Percentiles rank a stretch among this genome's conserved stretches.
phyloP scores from a whole-genome alignment of 2,113 vertebrate genomes.

The Pseudopipra pipra region DNA sequence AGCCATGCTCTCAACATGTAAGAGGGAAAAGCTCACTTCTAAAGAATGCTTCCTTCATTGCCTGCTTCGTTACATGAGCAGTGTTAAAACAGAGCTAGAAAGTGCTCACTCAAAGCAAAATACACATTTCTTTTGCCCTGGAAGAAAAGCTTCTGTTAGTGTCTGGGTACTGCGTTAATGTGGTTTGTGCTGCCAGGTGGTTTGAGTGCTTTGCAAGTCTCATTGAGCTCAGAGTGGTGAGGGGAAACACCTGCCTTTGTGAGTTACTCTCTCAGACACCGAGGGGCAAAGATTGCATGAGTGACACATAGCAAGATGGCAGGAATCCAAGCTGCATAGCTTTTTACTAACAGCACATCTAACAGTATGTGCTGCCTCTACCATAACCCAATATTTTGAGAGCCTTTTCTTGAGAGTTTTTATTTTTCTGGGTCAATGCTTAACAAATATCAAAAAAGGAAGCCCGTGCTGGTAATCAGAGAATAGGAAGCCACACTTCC shows the following conservation, averaged over 20 bases:
- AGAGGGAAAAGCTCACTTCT: slow-evolving; percentile 9
- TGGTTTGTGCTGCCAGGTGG: not conserved
- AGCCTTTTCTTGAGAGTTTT: not conserved
- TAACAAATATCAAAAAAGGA: not conserved
- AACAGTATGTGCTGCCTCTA: not conserved
- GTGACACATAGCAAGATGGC: not conserved
- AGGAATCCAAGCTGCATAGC: not conserved
- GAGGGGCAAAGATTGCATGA: not conserved
- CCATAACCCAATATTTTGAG: not conserved
- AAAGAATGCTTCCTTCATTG: not conserved
- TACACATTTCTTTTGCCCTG: not conserved
- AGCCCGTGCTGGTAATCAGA: not conserved
- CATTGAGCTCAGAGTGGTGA: not conserved
- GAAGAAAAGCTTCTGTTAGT: not conserved
- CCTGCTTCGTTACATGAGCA: not conserved
- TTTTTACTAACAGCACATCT: not conserved
- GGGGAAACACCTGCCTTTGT: not conserved
- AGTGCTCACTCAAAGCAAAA: not conserved
- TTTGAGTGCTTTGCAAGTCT: not conserved
- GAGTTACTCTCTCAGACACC: not conserved
- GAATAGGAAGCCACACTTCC: not conserved
- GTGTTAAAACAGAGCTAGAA: not conserved
- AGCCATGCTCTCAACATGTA: slow-evolving; percentile 95
- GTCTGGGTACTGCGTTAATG: not conserved
- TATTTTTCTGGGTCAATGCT: not conserved